A percentile compares a stretch with the other conserved stretches of the same genome.
phyloP scores from a whole-genome alignment of 1,140 invertebrate genomes.

The Orchestia grillus region DNA sequence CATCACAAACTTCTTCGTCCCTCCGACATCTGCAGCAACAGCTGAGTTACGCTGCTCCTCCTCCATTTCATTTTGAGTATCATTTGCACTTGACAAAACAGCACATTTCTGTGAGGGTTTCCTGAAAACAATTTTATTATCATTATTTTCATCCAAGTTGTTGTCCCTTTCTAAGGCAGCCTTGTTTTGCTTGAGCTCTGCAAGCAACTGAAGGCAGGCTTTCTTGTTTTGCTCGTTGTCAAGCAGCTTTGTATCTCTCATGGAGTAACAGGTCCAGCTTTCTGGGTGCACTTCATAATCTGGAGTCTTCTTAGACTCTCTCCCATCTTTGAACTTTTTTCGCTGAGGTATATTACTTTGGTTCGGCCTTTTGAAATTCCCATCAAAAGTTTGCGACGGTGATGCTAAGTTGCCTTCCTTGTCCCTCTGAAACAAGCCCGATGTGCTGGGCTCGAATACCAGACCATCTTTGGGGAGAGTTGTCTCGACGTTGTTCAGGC shows the following conservation, averaged over 20 bases:
- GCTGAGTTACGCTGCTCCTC: neutral
- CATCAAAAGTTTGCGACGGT: neutral
- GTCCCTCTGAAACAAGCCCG: neutral
- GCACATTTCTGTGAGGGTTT: neutral
- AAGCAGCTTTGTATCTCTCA: neutral
- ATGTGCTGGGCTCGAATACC: conserved; percentile 1
- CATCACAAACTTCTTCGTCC: conserved; percentile 16
- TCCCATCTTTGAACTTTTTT: neutral
- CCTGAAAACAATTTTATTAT: conserved; percentile 18
- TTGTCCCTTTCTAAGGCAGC: neutral
- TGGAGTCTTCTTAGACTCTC: neutral
- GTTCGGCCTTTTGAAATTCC: neutral
- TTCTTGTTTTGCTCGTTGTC: neutral
- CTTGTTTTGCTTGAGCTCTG: conserved; percentile 14
- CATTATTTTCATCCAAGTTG: neutral
- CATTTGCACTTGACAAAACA: neutral
- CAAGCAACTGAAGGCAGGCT: neutral
- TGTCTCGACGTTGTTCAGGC: conserved; percentile 8
- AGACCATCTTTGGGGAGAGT: neutral
- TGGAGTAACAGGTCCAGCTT: conserved; percentile 1
- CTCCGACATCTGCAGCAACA: neutral
- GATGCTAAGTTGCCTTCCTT: neutral
- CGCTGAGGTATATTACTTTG: neutral
- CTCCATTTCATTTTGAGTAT: neutral
- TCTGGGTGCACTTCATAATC: conserved; percentile 2